Evolutionary conservation across 2,113 vertebrate species (phyloP).

Genomic region (Heterochromis multidens): DNA sequence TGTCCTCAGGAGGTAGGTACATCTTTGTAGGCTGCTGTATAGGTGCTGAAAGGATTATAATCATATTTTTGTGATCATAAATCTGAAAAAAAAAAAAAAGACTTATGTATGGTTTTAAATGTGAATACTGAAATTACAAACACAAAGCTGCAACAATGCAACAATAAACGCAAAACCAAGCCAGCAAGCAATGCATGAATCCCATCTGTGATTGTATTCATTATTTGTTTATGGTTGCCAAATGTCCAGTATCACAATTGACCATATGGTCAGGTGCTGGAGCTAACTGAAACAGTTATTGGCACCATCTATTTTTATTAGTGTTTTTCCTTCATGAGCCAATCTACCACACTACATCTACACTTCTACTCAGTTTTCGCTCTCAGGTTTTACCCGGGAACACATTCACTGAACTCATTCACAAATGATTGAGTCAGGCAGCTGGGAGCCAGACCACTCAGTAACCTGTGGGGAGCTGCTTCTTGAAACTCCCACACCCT

Average conservation of each 20-base stretch:
- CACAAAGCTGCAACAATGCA: neutral
- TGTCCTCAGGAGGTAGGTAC: conserved; percentile 92
- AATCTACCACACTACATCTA: neutral
- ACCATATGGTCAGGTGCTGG: neutral
- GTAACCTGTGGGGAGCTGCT: neutral
- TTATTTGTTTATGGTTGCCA: neutral
- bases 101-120: neutral
- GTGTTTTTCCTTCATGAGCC: neutral
- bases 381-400: conserved; percentile 1
- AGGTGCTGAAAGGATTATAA: neutral
- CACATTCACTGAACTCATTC: conserved; percentile 3
- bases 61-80: neutral
- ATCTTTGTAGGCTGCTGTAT: neutral
- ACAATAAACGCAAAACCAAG: neutral
- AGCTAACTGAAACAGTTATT: neutral
- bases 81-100: neutral
- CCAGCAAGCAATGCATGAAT: neutral
- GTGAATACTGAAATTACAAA: neutral
- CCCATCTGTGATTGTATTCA: neutral
- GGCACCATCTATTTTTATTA: neutral
- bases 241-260: neutral
- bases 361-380: neutral
- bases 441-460: conserved; percentile 30
- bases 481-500: neutral
- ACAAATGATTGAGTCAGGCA: conserved; percentile 35